A percentile compares a stretch with the other conserved stretches of the same genome.
Conservation (phyloP, 2,797 vertebrate species). For the Semaprochilodus insignis region DNA sequence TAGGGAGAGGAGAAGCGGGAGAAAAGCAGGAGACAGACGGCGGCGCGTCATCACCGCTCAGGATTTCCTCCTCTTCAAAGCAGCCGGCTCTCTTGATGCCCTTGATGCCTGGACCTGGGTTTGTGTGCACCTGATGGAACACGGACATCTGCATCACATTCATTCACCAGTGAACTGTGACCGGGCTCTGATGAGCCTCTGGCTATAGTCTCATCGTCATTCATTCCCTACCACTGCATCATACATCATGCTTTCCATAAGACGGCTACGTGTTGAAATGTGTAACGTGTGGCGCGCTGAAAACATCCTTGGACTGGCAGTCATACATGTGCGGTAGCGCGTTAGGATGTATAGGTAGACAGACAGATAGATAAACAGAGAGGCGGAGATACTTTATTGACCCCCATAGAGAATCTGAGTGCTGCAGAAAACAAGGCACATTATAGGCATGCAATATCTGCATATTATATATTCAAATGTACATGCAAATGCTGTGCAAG, state of each 20-base stretch:
- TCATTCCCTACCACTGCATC: conserved; percentile 3
- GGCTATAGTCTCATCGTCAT: conserved; percentile 1
- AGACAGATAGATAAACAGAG: background rate
- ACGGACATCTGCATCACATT: conserved; percentile 4
- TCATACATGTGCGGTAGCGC: background rate
- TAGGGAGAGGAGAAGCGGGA: conserved; percentile 19
- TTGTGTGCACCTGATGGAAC: conserved; percentile 20
- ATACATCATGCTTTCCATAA: conserved; percentile 22
- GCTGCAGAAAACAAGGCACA: too few species aligned
- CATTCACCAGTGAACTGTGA: conserved; percentile 6
- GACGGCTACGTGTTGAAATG: background rate
- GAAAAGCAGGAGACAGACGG: conserved; percentile 37
- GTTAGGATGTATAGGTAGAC: background rate
- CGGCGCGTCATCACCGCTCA: conserved; percentile 42
- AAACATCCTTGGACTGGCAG: background rate
- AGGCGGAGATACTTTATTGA: background rate
- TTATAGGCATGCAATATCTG: too few species aligned
- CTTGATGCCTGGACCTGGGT: conserved; percentile 22
- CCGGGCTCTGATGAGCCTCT: background rate
- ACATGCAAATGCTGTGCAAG: too few species aligned
- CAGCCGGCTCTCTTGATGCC: conserved; percentile 1
- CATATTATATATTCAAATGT: too few species aligned
- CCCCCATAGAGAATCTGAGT: too few species aligned
- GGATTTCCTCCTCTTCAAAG: conserved; percentile 22
- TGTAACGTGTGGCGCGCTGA: background rate